Conservation (phyloP, 2,888 invertebrate species). For the Tipula vernalis region DNA sequence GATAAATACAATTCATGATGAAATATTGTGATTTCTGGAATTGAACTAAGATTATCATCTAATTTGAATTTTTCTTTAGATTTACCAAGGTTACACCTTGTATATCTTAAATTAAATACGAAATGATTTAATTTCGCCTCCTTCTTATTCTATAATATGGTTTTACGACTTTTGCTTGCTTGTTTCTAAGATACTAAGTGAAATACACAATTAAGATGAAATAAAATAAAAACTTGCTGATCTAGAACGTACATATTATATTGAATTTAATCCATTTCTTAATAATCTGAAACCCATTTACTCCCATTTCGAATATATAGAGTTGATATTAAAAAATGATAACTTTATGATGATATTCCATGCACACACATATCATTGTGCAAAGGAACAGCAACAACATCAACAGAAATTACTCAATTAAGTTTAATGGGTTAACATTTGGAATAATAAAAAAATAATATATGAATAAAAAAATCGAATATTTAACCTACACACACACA, state of each 20-base stretch:
- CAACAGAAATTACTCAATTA: background rate
- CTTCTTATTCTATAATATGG: background rate
- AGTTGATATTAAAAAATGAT: background rate
- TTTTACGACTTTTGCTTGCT: background rate
- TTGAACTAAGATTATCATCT: background rate
- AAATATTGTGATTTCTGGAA: too few species aligned
- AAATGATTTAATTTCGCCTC: background rate
- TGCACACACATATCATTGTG: background rate
- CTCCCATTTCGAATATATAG: background rate
- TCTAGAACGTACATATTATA: background rate
- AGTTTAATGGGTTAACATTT: background rate
- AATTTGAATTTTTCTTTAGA: background rate
- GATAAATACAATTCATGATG: too few species aligned
- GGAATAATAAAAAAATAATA: background rate
- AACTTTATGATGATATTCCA: background rate
- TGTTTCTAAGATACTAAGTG: background rate
- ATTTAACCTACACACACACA: background rate
- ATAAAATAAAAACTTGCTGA: background rate
- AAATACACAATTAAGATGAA: background rate
- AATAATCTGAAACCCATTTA: background rate
- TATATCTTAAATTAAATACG: background rate
- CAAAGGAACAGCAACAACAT: background rate
- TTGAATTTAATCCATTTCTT: background rate
- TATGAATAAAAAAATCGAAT: background rate
- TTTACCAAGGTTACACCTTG: background rate